A percentile compares a stretch with the other conserved stretches of the same genome.
Evolutionary conservation across 2,797 vertebrate species (phyloP).

Genomic region (Thalassophryne amazonica): DNA sequence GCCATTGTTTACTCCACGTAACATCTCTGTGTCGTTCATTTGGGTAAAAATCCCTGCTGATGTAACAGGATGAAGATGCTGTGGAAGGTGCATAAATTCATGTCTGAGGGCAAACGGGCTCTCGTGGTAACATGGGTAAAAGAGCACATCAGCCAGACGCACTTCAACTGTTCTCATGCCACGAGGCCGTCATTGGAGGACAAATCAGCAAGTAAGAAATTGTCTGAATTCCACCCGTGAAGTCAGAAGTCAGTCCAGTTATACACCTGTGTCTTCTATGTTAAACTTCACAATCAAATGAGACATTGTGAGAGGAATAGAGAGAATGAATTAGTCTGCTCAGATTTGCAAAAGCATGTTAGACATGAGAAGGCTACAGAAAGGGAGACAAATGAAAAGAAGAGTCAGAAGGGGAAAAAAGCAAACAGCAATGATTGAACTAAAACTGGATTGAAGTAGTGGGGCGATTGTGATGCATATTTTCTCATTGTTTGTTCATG

Average conservation of each 20-base stretch:
- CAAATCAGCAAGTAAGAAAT: constrained; percentile 11
- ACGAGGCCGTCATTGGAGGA: not conserved
- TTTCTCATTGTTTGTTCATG: not conserved
- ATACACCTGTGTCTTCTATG: no score
- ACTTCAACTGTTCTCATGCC: constrained; percentile 61
- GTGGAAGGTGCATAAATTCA: constrained; percentile 21
- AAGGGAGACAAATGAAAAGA: not conserved
- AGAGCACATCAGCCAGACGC: constrained; percentile 45
- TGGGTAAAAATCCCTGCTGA: not conserved
- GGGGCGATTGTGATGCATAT: not conserved
- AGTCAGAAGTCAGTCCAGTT: not conserved
- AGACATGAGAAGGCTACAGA: not conserved
- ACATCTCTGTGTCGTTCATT: not conserved
- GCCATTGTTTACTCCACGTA: not conserved
- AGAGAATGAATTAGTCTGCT: no score
- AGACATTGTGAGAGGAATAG: no score
- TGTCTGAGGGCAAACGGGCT: constrained; percentile 41
- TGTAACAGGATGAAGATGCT: constrained; percentile 66
- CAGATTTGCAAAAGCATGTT: not conserved
- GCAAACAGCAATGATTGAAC: not conserved
- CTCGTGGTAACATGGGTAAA: constrained; percentile 61
- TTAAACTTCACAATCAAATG: no score
- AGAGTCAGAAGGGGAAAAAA: not conserved
- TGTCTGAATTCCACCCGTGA: not conserved
- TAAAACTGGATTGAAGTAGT: not conserved